Conservation (phyloP, 1,140 invertebrate species). For the Conus betulinus region DNA sequence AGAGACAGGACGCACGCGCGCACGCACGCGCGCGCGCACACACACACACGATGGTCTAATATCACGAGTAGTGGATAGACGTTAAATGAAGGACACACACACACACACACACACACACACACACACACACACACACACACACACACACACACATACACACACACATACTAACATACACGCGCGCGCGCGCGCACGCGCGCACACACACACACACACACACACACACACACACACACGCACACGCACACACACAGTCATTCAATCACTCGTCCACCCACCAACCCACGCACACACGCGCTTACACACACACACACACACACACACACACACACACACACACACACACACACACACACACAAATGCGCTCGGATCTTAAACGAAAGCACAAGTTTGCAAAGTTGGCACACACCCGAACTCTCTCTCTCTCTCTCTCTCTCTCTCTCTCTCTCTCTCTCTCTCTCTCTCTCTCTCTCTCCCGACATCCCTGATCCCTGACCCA, state of each 20-base stretch:
- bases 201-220: not conserved
- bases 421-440: too few relatives aligned
- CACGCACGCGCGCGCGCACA: not conserved
- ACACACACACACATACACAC: not conserved
- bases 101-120: conserved; percentile 22
- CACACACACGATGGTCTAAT: too few relatives aligned
- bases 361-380: too few relatives aligned
- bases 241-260: not conserved
- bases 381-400: too few relatives aligned
- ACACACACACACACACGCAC: not conserved
- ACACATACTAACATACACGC: not conserved
- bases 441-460: too few relatives aligned
- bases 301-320: not conserved
- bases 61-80: too few relatives aligned
- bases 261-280: not conserved
- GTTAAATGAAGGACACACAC: not conserved
- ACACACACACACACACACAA: too few relatives aligned
- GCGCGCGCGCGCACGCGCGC: not conserved
- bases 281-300: not conserved
- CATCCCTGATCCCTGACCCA: too few relatives aligned
- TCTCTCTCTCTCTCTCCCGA: too few relatives aligned
- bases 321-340: too few relatives aligned
- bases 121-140: not conserved
- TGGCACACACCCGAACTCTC: too few relatives aligned
- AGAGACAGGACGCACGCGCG: not conserved